phyloP scores from a whole-genome alignment of 2,797 vertebrate species.

The Enteromius argenteus region DNA sequence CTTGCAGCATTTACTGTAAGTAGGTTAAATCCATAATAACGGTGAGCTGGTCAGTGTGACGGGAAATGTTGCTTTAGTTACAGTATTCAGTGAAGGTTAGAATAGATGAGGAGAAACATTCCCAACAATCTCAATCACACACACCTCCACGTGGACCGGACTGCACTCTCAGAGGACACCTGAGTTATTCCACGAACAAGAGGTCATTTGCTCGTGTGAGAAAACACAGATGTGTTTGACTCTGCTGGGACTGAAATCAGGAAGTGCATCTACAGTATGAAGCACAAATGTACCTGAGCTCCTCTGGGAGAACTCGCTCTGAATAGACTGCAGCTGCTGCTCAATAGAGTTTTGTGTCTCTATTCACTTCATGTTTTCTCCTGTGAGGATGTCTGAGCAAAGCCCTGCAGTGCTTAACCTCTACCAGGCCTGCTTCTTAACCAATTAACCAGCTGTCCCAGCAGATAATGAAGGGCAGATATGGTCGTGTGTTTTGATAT shows the following conservation, averaged over 20 bases:
- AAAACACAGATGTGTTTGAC: background rate
- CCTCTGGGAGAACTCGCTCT: background rate
- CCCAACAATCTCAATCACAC: no score
- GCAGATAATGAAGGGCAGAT: conserved; percentile 6
- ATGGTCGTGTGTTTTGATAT: conserved; percentile 51
- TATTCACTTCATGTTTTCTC: background rate
- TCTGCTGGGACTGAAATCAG: background rate
- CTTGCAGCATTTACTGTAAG: background rate
- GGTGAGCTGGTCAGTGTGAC: no score
- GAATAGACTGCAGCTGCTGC: background rate
- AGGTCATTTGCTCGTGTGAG: background rate
- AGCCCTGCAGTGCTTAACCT: conserved; percentile 15
- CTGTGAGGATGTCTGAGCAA: background rate
- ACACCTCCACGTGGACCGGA: background rate
- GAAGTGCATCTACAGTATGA: conserved; percentile 18
- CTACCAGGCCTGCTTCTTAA: background rate
- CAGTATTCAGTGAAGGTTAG: background rate
- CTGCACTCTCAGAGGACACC: conserved; percentile 1
- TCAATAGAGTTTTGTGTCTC: background rate
- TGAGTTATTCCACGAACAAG: background rate
- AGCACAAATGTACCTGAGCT: background rate
- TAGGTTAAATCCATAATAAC: background rate
- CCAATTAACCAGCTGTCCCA: conserved; percentile 42
- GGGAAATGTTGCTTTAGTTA: background rate
- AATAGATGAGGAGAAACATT: background rate